Conservation (phyloP, 2,797 vertebrate species). For the Pseudomugil gertrudae region DNA sequence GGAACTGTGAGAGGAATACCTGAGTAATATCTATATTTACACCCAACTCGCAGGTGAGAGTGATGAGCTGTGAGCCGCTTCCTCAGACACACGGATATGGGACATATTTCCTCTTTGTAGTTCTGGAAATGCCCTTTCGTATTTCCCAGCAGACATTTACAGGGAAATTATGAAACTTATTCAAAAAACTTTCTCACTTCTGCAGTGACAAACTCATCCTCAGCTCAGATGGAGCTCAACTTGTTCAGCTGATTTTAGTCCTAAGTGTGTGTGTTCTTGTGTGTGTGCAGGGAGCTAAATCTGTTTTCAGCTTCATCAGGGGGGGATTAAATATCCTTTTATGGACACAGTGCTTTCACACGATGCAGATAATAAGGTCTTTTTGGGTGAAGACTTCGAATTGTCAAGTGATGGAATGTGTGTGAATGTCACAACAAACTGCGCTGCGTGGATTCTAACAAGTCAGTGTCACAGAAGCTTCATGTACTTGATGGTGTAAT, state of each 20-base stretch:
- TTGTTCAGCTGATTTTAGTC: constrained; percentile 21
- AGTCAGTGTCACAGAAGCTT: constrained; percentile 13
- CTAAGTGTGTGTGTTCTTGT: background rate
- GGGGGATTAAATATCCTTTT: background rate
- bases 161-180: too few relatives aligned
- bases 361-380: background rate
- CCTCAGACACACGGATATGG: background rate
- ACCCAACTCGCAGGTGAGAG: background rate
- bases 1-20: constrained; percentile 25
- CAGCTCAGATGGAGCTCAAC: constrained; percentile 12
- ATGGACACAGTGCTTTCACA: background rate
- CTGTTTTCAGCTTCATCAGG: background rate
- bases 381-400: background rate
- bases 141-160: too few relatives aligned
- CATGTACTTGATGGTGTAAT: background rate
- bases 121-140: background rate
- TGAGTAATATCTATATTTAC: constrained; percentile 42
- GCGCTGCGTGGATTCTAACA: constrained; percentile 27
- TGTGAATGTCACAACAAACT: constrained; percentile 12
- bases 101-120: background rate
- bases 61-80: background rate
- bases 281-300: background rate
- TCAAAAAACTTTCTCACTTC: constrained; percentile 2
- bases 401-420: constrained; percentile 7
- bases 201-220: constrained; percentile 2